Evolutionary conservation across 2,888 invertebrate species (phyloP).

Genomic region (Blomia tropicalis): DNA sequence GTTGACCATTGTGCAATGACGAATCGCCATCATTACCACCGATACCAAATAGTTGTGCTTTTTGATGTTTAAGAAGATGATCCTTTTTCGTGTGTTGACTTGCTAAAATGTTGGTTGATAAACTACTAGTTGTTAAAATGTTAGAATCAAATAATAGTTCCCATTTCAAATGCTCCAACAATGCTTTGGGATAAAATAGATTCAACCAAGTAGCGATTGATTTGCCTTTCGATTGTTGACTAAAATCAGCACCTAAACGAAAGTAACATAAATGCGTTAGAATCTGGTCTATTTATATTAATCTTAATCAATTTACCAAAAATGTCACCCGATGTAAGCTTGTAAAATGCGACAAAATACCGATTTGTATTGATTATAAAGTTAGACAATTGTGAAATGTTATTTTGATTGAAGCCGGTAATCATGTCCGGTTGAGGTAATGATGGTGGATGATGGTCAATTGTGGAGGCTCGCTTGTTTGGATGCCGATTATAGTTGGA

Average conservation of each 20-base stretch:
- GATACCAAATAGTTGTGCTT: neutral
- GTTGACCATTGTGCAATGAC: neutral
- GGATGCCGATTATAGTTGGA: neutral
- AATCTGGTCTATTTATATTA: no score
- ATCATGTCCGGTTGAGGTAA: slow-evolving; percentile 25
- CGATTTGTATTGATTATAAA: slow-evolving; percentile 1
- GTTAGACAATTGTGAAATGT: neutral
- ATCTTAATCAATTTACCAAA: neutral
- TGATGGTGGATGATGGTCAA: neutral
- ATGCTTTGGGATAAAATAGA: neutral
- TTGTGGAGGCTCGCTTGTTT: neutral
- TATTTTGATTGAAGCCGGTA: slow-evolving; percentile 19
- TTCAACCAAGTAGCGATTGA: neutral
- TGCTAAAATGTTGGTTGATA: neutral
- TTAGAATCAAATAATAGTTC: neutral
- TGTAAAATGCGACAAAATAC: slow-evolving; percentile 2
- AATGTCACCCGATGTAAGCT: no score
- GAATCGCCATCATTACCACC: no score
- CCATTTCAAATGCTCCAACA: neutral
- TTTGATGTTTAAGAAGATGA: neutral
- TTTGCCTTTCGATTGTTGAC: no score
- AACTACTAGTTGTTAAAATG: neutral
- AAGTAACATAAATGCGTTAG: neutral
- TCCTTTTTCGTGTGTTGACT: neutral
- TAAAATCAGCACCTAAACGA: neutral